Conservation (phyloP, 2,888 invertebrate species). For the Alloplasta piceator region DNA sequence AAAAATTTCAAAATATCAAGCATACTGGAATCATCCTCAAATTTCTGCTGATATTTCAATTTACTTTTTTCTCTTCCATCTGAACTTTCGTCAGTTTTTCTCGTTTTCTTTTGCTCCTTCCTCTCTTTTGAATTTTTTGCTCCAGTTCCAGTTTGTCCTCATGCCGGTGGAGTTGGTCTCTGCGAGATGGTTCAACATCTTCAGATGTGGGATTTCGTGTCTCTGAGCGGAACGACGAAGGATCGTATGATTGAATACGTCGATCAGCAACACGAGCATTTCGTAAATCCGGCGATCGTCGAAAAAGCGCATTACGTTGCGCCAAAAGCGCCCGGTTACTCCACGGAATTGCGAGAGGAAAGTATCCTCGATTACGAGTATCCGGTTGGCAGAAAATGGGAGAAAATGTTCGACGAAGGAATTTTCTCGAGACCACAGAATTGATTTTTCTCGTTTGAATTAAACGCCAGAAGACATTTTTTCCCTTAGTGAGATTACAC, state of each 20-base stretch:
- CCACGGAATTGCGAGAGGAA: slow-evolving; percentile 89
- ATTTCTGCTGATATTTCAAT: neutral
- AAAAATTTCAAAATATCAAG: neutral
- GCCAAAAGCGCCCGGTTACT: slow-evolving; percentile 93
- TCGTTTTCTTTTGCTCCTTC: neutral
- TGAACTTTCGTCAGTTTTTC: no score
- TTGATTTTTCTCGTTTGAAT: slow-evolving; percentile 28
- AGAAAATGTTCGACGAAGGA: slow-evolving; percentile 87
- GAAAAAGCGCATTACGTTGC: slow-evolving; percentile 89
- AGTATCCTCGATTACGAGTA: slow-evolving; percentile 89
- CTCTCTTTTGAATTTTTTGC: neutral
- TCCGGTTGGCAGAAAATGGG: slow-evolving; percentile 92
- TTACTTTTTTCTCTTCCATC: neutral
- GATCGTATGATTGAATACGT: slow-evolving; percentile 93
- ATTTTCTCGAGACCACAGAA: slow-evolving; percentile 84
- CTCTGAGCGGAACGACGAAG: slow-evolving; percentile 88
- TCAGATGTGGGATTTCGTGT: slow-evolving; percentile 94
- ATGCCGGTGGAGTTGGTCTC: slow-evolving; percentile 97
- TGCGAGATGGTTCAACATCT: slow-evolving; percentile 97
- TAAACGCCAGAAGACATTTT: slow-evolving; percentile 10
- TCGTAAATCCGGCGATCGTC: slow-evolving; percentile 89
- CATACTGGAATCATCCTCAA: neutral
- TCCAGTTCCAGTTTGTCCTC: slow-evolving; percentile 95
- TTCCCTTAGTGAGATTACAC: neutral
- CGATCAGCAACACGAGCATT: slow-evolving; percentile 96